phyloP scores from a whole-genome alignment of 1,140 invertebrate species.

The Conus betulinus region DNA sequence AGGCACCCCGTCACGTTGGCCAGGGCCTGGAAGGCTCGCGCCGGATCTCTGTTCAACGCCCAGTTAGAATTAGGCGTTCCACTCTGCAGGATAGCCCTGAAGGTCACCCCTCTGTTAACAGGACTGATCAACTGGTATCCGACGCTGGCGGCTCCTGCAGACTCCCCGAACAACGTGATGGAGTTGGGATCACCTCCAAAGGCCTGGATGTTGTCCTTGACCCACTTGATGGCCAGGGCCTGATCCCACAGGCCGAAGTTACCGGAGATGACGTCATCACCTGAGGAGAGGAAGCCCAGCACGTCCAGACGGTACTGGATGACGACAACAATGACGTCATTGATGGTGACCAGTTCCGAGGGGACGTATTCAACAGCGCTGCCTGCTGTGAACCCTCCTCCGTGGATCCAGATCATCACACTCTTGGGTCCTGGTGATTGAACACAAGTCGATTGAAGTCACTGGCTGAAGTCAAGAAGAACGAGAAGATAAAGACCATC shows the following conservation, averaged over 20 bases:
- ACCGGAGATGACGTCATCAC: conserved; percentile 25
- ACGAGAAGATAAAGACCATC: too few relatives aligned
- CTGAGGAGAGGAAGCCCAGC: conserved; percentile 35
- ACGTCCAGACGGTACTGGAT: conserved; percentile 35
- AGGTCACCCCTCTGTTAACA: conserved; percentile 88
- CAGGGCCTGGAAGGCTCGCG: neutral
- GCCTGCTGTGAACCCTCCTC: neutral
- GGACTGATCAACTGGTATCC: conserved; percentile 94
- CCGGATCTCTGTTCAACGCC: conserved; percentile 86
- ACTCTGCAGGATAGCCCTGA: conserved; percentile 83
- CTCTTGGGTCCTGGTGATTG: neutral
- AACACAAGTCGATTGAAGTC: too few relatives aligned
- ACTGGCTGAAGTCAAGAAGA: too few relatives aligned
- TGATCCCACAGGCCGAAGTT: conserved; percentile 76
- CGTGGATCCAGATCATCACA: conserved; percentile 17
- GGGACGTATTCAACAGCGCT: conserved; percentile 55
- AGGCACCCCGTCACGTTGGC: conserved; percentile 12
- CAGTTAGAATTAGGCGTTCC: conserved; percentile 87
- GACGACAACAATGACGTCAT: conserved; percentile 27
- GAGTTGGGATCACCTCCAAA: conserved; percentile 61
- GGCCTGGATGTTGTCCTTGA: conserved; percentile 71
- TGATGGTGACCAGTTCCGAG: conserved; percentile 85
- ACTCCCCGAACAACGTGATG: conserved; percentile 65
- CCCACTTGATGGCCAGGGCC: conserved; percentile 79
- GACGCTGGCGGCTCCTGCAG: conserved; percentile 85